These are phyloP conservation scores for Zele albiditarsus DNA, from an alignment of 2,888 invertebrate species.

Conservation along the genomic window DNA sequence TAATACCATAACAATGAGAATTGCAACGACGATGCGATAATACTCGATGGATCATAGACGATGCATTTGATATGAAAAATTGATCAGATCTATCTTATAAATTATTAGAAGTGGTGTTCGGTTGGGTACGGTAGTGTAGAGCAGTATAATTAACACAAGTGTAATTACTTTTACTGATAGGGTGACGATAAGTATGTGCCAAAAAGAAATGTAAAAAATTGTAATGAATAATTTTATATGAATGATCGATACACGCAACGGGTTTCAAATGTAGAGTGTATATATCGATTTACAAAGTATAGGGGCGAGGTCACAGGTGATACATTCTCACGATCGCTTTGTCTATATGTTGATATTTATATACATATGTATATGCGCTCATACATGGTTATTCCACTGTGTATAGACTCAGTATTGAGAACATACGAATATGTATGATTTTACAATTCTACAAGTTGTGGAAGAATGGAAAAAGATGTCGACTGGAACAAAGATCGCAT, in stretches of 20 bases:
- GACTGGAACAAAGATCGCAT: too few relatives aligned
- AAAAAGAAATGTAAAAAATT: too few relatives aligned
- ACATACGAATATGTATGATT: too few relatives aligned
- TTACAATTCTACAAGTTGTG: too few relatives aligned
- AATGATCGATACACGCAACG: constrained; percentile 26
- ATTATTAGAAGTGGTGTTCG: background rate
- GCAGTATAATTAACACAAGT: background rate
- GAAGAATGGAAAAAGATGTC: too few relatives aligned
- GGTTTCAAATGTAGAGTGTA: constrained; percentile 31
- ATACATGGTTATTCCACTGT: background rate
- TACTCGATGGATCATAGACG: background rate
- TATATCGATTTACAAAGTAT: constrained; percentile 59
- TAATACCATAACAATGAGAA: constrained; percentile 49
- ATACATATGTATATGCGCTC: background rate
- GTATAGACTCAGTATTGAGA: too few relatives aligned
- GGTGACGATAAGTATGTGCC: background rate
- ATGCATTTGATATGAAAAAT: background rate
- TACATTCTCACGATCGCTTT: constrained; percentile 61
- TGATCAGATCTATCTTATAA: background rate
- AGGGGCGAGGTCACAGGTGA: constrained; percentile 65
- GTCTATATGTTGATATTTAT: constrained; percentile 16
- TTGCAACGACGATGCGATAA: constrained; percentile 11
- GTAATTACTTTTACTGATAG: too few relatives aligned
- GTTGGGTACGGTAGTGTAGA: background rate
- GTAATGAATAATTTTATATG: background rate